Conservation (phyloP, 2,888 invertebrate species). For the Tenodera sinensis region DNA sequence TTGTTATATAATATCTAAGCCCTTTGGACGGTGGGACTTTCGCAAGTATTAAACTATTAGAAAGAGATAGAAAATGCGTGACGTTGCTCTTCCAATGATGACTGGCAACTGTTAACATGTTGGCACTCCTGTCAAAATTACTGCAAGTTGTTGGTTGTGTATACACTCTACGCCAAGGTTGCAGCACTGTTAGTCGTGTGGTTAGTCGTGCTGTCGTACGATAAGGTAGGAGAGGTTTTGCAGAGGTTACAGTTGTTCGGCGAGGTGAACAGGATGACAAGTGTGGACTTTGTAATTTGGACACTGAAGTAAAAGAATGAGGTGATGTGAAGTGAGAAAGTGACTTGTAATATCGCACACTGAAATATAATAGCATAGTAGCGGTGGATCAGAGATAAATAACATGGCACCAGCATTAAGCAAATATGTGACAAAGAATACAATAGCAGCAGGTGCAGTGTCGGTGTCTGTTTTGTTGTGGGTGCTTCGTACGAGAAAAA, state of each 20-base stretch:
- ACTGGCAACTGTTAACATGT: background rate
- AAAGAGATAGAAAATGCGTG: background rate
- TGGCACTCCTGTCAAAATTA: background rate
- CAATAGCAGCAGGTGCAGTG: constrained; percentile 62
- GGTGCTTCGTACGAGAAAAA: constrained; percentile 54
- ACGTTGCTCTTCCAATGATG: background rate
- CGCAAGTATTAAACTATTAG: background rate
- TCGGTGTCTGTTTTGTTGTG: constrained; percentile 60
- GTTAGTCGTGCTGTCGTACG: too few species aligned
- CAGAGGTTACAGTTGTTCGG: background rate
- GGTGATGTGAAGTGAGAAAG: background rate
- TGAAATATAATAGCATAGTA: background rate
- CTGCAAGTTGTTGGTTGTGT: too few species aligned
- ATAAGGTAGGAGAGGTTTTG: too few species aligned
- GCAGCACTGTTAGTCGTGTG: background rate
- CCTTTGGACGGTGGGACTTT: too few species aligned
- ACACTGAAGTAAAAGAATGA: background rate
- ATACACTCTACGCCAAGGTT: background rate
- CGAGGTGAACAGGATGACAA: background rate
- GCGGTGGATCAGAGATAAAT: background rate
- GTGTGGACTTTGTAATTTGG: background rate
- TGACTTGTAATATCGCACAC: background rate
- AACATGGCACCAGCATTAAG: constrained; percentile 73
- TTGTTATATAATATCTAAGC: too few species aligned
- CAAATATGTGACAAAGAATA: constrained; percentile 63